Conservation (phyloP, 1,140 invertebrate genomes). For the Limonius californicus region DNA sequence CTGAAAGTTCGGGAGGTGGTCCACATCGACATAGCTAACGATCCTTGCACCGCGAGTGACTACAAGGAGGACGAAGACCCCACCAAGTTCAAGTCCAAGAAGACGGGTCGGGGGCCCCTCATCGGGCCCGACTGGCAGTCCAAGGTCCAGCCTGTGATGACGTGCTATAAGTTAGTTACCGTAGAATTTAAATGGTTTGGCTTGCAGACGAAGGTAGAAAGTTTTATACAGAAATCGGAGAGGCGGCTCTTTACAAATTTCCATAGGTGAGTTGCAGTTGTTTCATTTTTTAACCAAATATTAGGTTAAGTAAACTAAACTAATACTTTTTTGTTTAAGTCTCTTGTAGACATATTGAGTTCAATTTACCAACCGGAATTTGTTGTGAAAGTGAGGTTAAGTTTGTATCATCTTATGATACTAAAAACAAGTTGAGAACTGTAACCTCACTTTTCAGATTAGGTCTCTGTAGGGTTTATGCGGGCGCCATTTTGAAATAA, state of each 20-base stretch:
- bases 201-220: conserved; percentile 79
- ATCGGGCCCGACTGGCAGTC: conserved; percentile 76
- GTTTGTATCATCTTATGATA: too few relatives aligned
- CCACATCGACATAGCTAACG: conserved; percentile 94
- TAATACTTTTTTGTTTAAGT: too few relatives aligned
- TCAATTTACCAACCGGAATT: too few relatives aligned
- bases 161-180: conserved; percentile 96
- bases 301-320: too few relatives aligned
- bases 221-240: conserved; percentile 92
- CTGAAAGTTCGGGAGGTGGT: conserved; percentile 85
- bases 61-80: conserved; percentile 91
- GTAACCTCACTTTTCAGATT: too few relatives aligned
- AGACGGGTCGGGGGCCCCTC: conserved; percentile 92
- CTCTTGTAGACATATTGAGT: too few relatives aligned
- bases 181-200: conserved; percentile 99
- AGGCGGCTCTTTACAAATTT: conserved; percentile 95
- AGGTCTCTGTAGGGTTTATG: too few relatives aligned
- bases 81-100: conserved; percentile 82
- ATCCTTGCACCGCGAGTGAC: conserved; percentile 72
- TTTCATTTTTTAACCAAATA: too few relatives aligned
- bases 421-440: too few relatives aligned
- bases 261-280: conserved; percentile 80
- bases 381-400: too few relatives aligned
- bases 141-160: conserved; percentile 87
- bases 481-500: too few relatives aligned